Evolutionary conservation across 2,797 vertebrate genomes (phyloP).

Genomic region (Buphagus erythrorhynchus): DNA sequence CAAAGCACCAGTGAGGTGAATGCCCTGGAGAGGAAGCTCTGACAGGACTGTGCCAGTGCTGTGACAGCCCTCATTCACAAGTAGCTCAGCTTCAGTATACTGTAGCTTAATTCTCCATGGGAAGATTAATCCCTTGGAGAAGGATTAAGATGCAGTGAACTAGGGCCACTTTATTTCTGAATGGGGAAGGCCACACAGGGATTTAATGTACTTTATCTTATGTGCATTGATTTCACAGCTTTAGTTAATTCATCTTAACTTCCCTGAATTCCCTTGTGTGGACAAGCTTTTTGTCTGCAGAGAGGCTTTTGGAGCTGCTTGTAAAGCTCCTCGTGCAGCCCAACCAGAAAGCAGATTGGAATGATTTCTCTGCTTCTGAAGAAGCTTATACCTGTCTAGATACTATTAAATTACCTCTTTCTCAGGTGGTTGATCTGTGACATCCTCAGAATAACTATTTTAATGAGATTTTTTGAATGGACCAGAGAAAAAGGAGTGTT

Average conservation of each 20-base stretch:
- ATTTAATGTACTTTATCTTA: conserved; percentile 60
- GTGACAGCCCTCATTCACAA: not conserved
- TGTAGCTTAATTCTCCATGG: not conserved
- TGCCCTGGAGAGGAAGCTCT: not conserved
- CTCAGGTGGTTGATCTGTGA: not conserved
- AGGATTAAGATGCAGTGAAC: conserved; percentile 49
- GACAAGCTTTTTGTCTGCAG: conserved; percentile 18
- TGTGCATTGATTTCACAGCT: conserved; percentile 60
- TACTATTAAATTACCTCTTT: conserved; percentile 44
- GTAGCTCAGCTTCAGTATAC: not conserved
- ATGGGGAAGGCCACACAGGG: conserved; percentile 49
- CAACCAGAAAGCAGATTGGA: not conserved
- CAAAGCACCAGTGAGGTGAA: not conserved
- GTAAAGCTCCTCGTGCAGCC: not conserved
- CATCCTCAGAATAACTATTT: conserved; percentile 1
- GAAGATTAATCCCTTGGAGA: conserved; percentile 49
- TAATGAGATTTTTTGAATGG: conserved; percentile 50
- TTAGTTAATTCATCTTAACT: conserved; percentile 55
- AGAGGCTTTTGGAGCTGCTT: not conserved
- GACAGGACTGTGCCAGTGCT: fast-evolving
- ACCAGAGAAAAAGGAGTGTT: not conserved
- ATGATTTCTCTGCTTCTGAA: not conserved
- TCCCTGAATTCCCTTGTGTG: conserved; percentile 25
- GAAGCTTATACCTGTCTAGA: conserved; percentile 42
- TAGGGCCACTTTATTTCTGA: conserved; percentile 50